A percentile compares a stretch with the other conserved stretches of the same genome.
Evolutionary conservation across 2,888 invertebrate species (phyloP).

Genomic region (Ferdinandea cuprea): DNA sequence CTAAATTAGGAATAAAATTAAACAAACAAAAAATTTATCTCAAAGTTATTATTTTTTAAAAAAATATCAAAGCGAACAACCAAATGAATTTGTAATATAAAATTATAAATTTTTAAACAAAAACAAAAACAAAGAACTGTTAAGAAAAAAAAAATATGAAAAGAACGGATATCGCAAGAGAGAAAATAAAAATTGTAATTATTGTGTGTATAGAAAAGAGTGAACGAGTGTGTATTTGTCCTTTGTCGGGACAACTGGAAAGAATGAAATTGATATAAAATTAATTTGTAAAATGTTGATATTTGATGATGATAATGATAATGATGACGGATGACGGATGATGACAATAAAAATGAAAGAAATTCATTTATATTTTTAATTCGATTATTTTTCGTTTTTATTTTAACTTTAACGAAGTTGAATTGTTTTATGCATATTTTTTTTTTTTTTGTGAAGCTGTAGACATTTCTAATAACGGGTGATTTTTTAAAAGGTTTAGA

Average conservation of each 20-base stretch:
- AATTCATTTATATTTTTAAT: slow-evolving; percentile 38
- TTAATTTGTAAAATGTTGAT: slow-evolving; percentile 28
- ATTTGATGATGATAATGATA: slow-evolving; percentile 36
- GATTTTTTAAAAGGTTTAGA: no score
- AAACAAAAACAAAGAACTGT: neutral
- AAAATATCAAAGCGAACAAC: slow-evolving; percentile 44
- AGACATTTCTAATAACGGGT: no score
- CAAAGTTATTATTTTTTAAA: slow-evolving; percentile 41
- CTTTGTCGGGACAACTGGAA: slow-evolving; percentile 22
- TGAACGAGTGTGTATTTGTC: slow-evolving; percentile 31
- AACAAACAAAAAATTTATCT: slow-evolving; percentile 47
- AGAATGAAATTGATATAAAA: slow-evolving; percentile 33
- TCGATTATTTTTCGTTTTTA: neutral
- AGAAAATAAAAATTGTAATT: slow-evolving; percentile 32
- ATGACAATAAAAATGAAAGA: slow-evolving; percentile 57
- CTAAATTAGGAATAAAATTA: slow-evolving; percentile 64
- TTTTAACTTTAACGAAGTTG: neutral
- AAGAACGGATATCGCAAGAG: slow-evolving; percentile 5
- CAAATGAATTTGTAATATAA: slow-evolving; percentile 31
- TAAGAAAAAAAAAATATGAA: neutral
- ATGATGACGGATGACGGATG: no score
- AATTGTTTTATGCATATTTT: neutral
- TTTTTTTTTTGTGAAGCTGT: no score
- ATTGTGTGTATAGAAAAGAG: slow-evolving; percentile 32
- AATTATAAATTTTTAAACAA: neutral